Evolutionary conservation across 2,797 vertebrate species (phyloP).

Genomic region (Pelochelys cantorii): DNA sequence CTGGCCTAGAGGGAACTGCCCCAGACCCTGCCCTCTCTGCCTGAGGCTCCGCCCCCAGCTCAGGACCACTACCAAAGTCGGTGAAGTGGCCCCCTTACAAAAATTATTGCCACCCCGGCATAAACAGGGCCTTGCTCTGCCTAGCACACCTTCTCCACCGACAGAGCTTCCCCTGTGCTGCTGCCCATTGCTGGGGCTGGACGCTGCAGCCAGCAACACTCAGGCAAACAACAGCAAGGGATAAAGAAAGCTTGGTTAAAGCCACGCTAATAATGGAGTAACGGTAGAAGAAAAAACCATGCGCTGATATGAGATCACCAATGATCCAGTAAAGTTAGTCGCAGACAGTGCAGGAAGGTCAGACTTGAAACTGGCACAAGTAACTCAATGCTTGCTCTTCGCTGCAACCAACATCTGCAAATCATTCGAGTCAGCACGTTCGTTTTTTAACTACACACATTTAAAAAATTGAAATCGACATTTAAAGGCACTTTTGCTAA

Average conservation of each 20-base stretch:
- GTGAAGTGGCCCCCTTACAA: too few relatives aligned
- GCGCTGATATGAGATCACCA: background rate
- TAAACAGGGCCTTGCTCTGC: background rate
- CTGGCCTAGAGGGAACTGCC: too few relatives aligned
- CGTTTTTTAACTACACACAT: slow-evolving; percentile 7
- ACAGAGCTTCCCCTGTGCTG: background rate
- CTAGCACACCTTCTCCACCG: background rate
- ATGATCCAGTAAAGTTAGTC: background rate
- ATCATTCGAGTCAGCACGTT: background rate
- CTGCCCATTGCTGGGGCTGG: background rate
- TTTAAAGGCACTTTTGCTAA: slow-evolving; percentile 48
- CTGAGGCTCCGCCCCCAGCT: too few relatives aligned
- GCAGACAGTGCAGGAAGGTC: background rate
- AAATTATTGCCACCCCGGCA: too few relatives aligned
- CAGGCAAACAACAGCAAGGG: background rate
- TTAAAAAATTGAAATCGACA: slow-evolving; percentile 1
- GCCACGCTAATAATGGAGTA: background rate
- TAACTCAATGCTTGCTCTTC: slow-evolving; percentile 25
- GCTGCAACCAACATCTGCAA: background rate
- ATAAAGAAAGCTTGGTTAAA: background rate
- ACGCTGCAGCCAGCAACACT: background rate
- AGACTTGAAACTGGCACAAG: background rate
- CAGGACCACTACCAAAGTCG: too few relatives aligned
- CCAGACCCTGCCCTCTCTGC: too few relatives aligned
- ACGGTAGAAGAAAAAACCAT: background rate